Conservation (phyloP, 2,113 vertebrate genomes). For the Coptodon bakossiorum region DNA sequence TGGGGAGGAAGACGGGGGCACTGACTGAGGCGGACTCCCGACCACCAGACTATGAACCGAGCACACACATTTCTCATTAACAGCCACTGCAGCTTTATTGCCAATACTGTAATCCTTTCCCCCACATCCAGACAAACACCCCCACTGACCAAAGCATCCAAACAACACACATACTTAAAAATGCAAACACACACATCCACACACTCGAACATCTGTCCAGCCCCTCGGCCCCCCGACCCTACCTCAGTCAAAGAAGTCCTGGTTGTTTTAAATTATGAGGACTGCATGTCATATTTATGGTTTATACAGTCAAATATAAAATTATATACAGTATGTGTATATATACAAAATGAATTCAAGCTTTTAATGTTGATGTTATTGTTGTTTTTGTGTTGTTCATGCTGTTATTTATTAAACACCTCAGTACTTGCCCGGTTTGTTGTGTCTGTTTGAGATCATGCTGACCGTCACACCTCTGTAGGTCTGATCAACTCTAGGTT, state of each 20-base stretch:
- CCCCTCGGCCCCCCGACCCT: slow-evolving; percentile 76
- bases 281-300: slow-evolving; percentile 99
- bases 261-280: slow-evolving; percentile 93
- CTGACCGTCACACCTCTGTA: background rate
- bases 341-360: slow-evolving; percentile 70
- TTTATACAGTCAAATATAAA: slow-evolving; percentile 88
- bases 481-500: background rate
- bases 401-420: slow-evolving; percentile 83
- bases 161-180: background rate
- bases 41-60: slow-evolving; percentile 38
- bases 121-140: slow-evolving; percentile 19
- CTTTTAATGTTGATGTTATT: slow-evolving; percentile 69
- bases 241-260: slow-evolving; percentile 98
- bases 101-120: slow-evolving; percentile 65
- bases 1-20: slow-evolving; percentile 73
- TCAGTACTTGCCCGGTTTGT: slow-evolving; percentile 65
- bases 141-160: background rate
- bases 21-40: slow-evolving; percentile 58
- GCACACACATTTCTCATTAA: slow-evolving; percentile 42
- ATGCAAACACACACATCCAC: background rate
- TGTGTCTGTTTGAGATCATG: slow-evolving; percentile 1
- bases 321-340: slow-evolving; percentile 68
- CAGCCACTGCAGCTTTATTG: slow-evolving; percentile 67
- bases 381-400: slow-evolving; percentile 64
- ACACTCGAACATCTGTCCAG: slow-evolving; percentile 15